A percentile compares a stretch with the other conserved stretches of the same genome.
These are phyloP conservation scores for Drosophila testacea DNA, from an alignment of 2,888 invertebrate genomes.

Conservation along the genomic window DNA sequence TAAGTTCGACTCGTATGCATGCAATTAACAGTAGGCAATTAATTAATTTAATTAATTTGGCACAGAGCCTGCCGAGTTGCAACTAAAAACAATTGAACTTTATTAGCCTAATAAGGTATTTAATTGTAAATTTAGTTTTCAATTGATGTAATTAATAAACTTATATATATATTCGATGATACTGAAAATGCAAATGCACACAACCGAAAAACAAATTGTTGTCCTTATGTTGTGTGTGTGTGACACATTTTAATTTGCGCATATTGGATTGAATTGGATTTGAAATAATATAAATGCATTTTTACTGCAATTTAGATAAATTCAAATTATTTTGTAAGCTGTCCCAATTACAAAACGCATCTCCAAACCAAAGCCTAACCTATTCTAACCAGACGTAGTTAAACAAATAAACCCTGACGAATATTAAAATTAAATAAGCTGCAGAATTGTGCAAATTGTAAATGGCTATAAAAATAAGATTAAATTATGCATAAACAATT, in stretches of 20 bases:
- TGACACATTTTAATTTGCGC: conserved; percentile 28
- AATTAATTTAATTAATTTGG: conserved; percentile 53
- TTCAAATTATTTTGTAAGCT: conserved; percentile 60
- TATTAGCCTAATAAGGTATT: conserved; percentile 52
- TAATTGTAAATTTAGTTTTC: conserved; percentile 41
- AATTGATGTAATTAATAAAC: conserved; percentile 33
- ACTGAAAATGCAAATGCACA: conserved; percentile 17
- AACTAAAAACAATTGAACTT: conserved; percentile 39
- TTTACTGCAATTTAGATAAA: conserved; percentile 74
- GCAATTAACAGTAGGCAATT: conserved; percentile 28
- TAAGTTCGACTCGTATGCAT: conserved; percentile 26
- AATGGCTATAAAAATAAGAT: conserved; percentile 50
- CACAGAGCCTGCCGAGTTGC: conserved; percentile 13
- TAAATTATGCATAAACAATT: conserved; percentile 13
- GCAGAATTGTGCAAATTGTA: conserved; percentile 51
- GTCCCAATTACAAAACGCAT: no score
- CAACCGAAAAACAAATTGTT: conserved; percentile 23
- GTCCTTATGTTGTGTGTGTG: conserved; percentile 23
- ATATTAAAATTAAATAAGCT: conserved; percentile 47
- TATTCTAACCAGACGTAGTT: conserved; percentile 57
- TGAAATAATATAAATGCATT: conserved; percentile 25
- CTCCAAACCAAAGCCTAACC: conserved; percentile 2
- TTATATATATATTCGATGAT: conserved; percentile 8
- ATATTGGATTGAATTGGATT: conserved; percentile 27
- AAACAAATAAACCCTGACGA: conserved; percentile 60